These are phyloP conservation scores for Odontomachus brunneus DNA, from an alignment of 1,140 invertebrate genomes.

Conservation along the genomic window DNA sequence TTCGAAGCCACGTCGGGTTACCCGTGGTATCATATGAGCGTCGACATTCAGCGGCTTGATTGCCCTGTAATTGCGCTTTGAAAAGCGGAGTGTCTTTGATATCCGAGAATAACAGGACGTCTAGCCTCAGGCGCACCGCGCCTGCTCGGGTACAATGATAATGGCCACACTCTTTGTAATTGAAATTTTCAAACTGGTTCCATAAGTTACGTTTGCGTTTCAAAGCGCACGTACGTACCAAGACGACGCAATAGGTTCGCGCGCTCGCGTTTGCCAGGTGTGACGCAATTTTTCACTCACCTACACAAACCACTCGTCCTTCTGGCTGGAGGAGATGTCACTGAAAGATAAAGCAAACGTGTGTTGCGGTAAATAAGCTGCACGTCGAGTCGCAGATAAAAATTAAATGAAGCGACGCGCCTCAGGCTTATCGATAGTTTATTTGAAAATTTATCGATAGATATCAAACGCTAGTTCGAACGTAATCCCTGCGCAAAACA, in stretches of 20 bases:
- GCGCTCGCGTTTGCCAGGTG: not conserved
- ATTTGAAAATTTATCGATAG: too few species aligned
- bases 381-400: not conserved
- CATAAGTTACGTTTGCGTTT: slow-evolving; percentile 21
- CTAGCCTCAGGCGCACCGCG: slow-evolving; percentile 9
- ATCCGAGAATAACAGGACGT: slow-evolving; percentile 19
- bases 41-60: slow-evolving; percentile 23
- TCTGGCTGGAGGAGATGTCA: slow-evolving; percentile 88
- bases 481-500: too few species aligned
- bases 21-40: not conserved
- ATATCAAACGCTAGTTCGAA: too few species aligned
- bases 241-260: not conserved
- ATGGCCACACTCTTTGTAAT: slow-evolving; percentile 47
- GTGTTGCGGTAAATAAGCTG: slow-evolving; percentile 3
- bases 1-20: not conserved
- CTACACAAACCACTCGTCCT: slow-evolving; percentile 89
- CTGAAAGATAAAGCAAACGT: slow-evolving; percentile 80
- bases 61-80: slow-evolving; percentile 35
- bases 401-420: not conserved
- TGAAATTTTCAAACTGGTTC: slow-evolving; percentile 56
- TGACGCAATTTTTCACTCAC: slow-evolving; percentile 78
- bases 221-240: slow-evolving; percentile 9
- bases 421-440: too few species aligned
- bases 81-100: slow-evolving; percentile 44
- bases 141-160: slow-evolving; percentile 25